These are phyloP conservation scores for Channa maculata DNA, from an alignment of 2,113 vertebrate genomes.

Conservation along the genomic window DNA sequence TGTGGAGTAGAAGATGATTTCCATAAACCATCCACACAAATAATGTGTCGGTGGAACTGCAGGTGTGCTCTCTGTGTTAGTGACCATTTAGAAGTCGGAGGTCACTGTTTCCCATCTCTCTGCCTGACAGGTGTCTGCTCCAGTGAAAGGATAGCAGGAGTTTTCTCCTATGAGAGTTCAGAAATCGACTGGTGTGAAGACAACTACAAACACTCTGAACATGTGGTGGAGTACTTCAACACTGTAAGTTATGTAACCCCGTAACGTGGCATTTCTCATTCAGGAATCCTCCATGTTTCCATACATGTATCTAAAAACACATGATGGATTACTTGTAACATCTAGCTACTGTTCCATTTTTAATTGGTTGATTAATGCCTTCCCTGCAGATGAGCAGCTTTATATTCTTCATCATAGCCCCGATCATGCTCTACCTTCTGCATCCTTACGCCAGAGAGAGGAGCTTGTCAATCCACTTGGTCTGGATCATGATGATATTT, in stretches of 20 bases:
- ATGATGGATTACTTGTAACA: background rate
- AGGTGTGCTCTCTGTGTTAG: background rate
- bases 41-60: background rate
- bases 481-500: conserved; percentile 85
- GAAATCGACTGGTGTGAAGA: conserved; percentile 97
- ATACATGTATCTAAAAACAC: background rate
- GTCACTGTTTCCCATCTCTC: background rate
- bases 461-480: conserved; percentile 77
- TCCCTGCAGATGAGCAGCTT: conserved; percentile 90
- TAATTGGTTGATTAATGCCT: background rate
- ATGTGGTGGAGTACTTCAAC: conserved; percentile 95
- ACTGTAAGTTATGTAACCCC: conserved; percentile 82
- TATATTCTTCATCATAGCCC: conserved; percentile 89
- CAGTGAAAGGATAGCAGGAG: conserved; percentile 81
- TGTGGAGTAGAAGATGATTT: conserved; percentile 40
- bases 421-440: conserved; percentile 90
- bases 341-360: background rate
- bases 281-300: too few relatives aligned
- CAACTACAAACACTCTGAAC: conserved; percentile 89
- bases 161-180: conserved; percentile 92
- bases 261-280: background rate
- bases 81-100: background rate
- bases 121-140: conserved; percentile 67
- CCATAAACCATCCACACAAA: conserved; percentile 36
- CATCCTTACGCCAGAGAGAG: conserved; percentile 87